Evolutionary conservation across 2,888 invertebrate genomes (phyloP).

Genomic region (Lamellibrachia satsuma): DNA sequence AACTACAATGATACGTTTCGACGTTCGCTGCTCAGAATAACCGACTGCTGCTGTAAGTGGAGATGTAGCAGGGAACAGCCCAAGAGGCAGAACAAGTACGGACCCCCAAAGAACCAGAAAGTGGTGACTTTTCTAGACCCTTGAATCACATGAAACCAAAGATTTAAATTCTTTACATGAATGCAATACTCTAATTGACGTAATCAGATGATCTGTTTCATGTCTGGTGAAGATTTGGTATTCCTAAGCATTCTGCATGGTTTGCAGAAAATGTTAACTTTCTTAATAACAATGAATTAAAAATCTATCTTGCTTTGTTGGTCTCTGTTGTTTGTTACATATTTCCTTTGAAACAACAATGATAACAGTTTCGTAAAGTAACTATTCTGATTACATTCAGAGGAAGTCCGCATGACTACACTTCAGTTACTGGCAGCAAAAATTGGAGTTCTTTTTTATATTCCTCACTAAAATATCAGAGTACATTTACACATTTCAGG

Average conservation of each 20-base stretch:
- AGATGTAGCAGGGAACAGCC: conserved; percentile 27
- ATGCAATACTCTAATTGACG: background rate
- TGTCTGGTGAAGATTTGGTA: background rate
- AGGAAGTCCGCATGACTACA: no score
- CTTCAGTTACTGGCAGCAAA: no score
- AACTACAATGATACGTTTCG: conserved; percentile 59
- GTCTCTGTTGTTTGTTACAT: no score
- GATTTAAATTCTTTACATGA: background rate
- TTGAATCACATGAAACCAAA: background rate
- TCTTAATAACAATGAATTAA: no score
- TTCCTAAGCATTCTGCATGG: background rate
- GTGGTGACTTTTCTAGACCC: background rate
- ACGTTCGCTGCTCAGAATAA: conserved; percentile 51
- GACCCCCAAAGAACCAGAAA: background rate
- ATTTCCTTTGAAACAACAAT: no score
- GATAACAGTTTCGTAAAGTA: no score
- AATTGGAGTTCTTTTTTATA: no score
- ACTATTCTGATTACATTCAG: no score
- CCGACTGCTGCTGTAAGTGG: conserved; percentile 53
- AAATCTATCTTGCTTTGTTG: no score
- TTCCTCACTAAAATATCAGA: no score
- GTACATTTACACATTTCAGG: no score
- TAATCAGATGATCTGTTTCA: background rate
- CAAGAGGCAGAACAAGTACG: background rate
- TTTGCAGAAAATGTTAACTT: no score